Conservation (phyloP, 2,888 invertebrate genomes). For the Drosophila silvestris region DNA sequence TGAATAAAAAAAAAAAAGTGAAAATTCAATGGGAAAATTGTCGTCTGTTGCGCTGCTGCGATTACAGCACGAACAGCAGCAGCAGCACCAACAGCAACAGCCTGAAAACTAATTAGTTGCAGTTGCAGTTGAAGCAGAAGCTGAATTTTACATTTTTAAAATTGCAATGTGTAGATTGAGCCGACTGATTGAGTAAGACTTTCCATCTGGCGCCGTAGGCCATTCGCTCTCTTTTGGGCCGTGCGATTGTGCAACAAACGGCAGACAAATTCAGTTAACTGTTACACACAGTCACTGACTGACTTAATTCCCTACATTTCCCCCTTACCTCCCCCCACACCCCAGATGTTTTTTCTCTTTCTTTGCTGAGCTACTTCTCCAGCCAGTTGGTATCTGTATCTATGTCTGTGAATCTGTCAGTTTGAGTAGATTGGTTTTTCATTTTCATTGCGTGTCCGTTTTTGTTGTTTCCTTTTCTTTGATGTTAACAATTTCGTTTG, state of each 20-base stretch:
- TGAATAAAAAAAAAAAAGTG: slow-evolving; percentile 60
- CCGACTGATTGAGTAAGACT: slow-evolving; percentile 64
- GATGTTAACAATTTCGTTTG: slow-evolving; percentile 36
- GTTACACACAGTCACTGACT: slow-evolving; percentile 76
- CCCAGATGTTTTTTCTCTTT: background rate
- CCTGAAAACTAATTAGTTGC: slow-evolving; percentile 77
- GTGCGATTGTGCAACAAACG: slow-evolving; percentile 69
- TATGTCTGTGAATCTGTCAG: slow-evolving; percentile 14
- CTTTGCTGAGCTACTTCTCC: slow-evolving; percentile 12
- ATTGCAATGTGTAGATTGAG: slow-evolving; percentile 42
- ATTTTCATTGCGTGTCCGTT: slow-evolving; percentile 34
- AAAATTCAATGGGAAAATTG: slow-evolving; percentile 79
- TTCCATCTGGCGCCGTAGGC: slow-evolving; percentile 35
- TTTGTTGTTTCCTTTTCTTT: slow-evolving; percentile 25
- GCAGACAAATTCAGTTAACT: slow-evolving; percentile 76
- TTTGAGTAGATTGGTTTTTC: slow-evolving; percentile 48
- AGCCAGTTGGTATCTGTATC: background rate
- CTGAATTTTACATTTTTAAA: slow-evolving; percentile 58
- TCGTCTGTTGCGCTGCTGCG: slow-evolving; percentile 60
- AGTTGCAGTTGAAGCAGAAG: slow-evolving; percentile 68
- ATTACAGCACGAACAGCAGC: slow-evolving; percentile 57
- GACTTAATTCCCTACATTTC: slow-evolving; percentile 80
- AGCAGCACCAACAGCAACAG: slow-evolving; percentile 28
- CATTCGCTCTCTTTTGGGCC: slow-evolving; percentile 32
- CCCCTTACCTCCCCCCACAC: background rate